Base-by-base conservation (phyloP, 1,140 invertebrate genomes). In the Mactra quadrangularis region DNA sequence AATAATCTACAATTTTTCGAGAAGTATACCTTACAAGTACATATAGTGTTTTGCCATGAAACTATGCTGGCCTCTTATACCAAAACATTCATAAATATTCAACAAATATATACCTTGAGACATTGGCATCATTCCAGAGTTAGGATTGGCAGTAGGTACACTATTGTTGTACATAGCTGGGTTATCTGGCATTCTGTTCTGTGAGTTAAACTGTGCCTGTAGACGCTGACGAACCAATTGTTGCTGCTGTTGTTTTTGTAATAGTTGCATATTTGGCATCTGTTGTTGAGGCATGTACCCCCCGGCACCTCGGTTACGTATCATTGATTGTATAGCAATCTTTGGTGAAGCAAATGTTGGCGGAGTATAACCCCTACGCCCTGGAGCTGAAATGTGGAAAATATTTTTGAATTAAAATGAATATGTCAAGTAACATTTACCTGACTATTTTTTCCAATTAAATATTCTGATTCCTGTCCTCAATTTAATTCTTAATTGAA, bases 301-400 rank as follows among this genome's bases (percentile, higher is more conserved):
- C 22, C 52, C 82, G 11, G 93, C 89, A 0, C 93, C 93, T 31
- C 95, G 94, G 84, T 96, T 94, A 0, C 96, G 94, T 60, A 98
- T 92, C 96, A 98, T 97, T 85, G 97, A 96, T 3, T 96, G 96
- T 2, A 98, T 91, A 0, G 97, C 97, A 90, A 97, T 96, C 88
- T 98, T 98, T 0, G 96, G 29, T 19, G 53, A 62, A 2, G 55
- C 11, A 22, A 50, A 33, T 45, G 27, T n/a, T 33, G 19, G 47
- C 6, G 60, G 15, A 17, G 27, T 0, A 11, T 11, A 33, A 64
- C 2, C 60, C 17, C 27, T 25, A 59, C 25, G 25, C 15, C 25
- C 1, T 27, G 15, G 9, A 6, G 31, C 31, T 59, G 55, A 13
- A 25, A 31, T n/a, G 13, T 6, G 1, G 11, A n/a, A 19, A 19